Percentiles rank a stretch among this genome's conserved stretches.
phyloP scores from a whole-genome alignment of 2,888 invertebrate species.

The Hyles lineata region DNA sequence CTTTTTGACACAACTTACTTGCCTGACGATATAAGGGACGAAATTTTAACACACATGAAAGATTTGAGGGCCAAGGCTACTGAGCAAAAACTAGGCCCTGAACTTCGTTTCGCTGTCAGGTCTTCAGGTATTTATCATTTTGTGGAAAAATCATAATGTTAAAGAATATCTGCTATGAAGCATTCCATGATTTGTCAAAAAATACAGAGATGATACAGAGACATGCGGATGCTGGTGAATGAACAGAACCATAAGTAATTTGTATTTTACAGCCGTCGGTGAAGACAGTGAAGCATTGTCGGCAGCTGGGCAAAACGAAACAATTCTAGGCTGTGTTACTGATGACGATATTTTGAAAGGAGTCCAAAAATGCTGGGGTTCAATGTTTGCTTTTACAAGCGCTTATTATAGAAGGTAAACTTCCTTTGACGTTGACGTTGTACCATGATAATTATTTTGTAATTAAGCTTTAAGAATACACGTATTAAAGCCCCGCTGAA shows the following conservation, averaged over 20 bases:
- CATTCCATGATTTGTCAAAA: too few relatives aligned
- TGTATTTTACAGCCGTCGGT: slow-evolving; percentile 83
- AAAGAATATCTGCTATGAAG: too few relatives aligned
- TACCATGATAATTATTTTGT: too few relatives aligned
- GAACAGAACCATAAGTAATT: not conserved
- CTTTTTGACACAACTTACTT: slow-evolving; percentile 71
- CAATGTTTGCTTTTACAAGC: slow-evolving; percentile 90
- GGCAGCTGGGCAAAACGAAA: slow-evolving; percentile 94
- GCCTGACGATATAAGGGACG: slow-evolving; percentile 64
- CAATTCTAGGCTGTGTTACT: slow-evolving; percentile 88
- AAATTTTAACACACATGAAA: slow-evolving; percentile 62
- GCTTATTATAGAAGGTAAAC: slow-evolving; percentile 90
- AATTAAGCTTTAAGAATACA: too few relatives aligned
- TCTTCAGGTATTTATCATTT: slow-evolving; percentile 76
- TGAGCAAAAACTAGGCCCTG: slow-evolving; percentile 58
- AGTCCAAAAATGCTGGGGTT: slow-evolving; percentile 92
- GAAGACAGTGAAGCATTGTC: slow-evolving; percentile 93
- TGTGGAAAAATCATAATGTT: not conserved
- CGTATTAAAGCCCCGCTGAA: too few relatives aligned
- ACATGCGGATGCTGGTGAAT: not conserved
- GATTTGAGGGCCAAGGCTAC: slow-evolving; percentile 56
- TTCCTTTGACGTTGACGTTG: not conserved
- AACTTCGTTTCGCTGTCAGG: slow-evolving; percentile 86
- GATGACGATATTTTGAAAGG: slow-evolving; percentile 82
- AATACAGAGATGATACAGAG: too few relatives aligned